phyloP scores from a whole-genome alignment of 2,888 invertebrate genomes.

The Lasioglossum figueresi region DNA sequence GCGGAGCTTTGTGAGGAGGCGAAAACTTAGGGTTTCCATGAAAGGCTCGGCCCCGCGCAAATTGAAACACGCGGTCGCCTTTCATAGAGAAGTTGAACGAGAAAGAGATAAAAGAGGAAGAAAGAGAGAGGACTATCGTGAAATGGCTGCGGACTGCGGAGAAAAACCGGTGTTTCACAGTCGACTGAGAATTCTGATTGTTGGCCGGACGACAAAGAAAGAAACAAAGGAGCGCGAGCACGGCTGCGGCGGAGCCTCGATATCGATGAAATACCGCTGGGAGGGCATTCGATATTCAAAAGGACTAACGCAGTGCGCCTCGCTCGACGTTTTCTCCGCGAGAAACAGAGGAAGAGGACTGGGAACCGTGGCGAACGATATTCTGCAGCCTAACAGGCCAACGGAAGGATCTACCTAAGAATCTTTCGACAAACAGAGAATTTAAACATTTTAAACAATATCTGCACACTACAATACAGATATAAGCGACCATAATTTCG shows the following conservation, averaged over 20 bases:
- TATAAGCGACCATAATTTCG: neutral
- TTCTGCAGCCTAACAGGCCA: neutral
- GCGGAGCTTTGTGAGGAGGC: neutral
- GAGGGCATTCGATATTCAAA: constrained; percentile 23
- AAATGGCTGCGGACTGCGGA: neutral
- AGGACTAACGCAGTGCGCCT: constrained; percentile 16
- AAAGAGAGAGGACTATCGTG: neutral
- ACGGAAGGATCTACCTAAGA: neutral
- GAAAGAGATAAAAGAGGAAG: neutral
- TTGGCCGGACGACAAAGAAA: constrained; percentile 12
- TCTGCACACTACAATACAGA: no score
- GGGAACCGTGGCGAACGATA: neutral
- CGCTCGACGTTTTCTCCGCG: neutral
- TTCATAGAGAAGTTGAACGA: neutral
- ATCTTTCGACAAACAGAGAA: neutral
- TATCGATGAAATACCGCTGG: constrained; percentile 25
- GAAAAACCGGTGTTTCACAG: neutral
- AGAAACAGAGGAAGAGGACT: neutral
- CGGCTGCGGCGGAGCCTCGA: constrained; percentile 10
- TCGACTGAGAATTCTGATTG: constrained; percentile 26
- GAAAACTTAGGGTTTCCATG: neutral
- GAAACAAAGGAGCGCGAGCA: constrained; percentile 11
- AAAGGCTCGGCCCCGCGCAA: neutral
- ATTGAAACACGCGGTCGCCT: constrained; percentile 12
- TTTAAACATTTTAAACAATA: no score